Evolutionary conservation across 35 echinoderm and acorn worm species (phyloP).

Genomic region (Anneissia japonica): DNA sequence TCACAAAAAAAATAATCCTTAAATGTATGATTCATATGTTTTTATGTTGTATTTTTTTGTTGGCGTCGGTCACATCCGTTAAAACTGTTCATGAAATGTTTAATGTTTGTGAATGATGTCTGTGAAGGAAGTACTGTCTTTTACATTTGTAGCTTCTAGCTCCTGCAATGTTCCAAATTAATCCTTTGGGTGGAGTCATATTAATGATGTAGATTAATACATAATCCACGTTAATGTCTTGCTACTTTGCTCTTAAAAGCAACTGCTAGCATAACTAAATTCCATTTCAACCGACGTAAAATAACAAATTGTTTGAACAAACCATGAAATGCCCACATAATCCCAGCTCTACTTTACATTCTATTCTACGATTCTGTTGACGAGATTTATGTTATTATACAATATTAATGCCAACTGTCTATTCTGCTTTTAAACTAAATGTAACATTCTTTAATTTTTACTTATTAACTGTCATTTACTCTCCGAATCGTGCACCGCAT

Average conservation of each 20-base stretch:
- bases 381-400: neutral
- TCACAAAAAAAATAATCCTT: too few species aligned
- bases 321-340: neutral
- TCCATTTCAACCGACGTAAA: neutral
- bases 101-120: too few species aligned
- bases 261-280: neutral
- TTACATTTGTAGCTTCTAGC: neutral
- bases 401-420: neutral
- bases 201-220: neutral
- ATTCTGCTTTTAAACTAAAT: neutral
- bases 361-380: neutral
- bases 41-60: too few species aligned
- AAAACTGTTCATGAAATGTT: too few species aligned
- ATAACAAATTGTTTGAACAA: neutral
- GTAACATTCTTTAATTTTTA: too few species aligned
- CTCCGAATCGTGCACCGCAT: neutral
- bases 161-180: neutral
- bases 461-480: too few species aligned
- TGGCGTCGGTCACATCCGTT: too few species aligned
- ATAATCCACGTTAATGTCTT: neutral
- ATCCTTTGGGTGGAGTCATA: neutral
- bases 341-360: neutral
- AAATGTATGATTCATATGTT: too few species aligned
- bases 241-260: neutral
- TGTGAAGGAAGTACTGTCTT: too few species aligned